Percentiles rank a stretch among this genome's conserved stretches.
These are phyloP conservation scores for Drosophila ogumai DNA, from an alignment of 1,140 invertebrate genomes.

Conservation along the genomic window DNA sequence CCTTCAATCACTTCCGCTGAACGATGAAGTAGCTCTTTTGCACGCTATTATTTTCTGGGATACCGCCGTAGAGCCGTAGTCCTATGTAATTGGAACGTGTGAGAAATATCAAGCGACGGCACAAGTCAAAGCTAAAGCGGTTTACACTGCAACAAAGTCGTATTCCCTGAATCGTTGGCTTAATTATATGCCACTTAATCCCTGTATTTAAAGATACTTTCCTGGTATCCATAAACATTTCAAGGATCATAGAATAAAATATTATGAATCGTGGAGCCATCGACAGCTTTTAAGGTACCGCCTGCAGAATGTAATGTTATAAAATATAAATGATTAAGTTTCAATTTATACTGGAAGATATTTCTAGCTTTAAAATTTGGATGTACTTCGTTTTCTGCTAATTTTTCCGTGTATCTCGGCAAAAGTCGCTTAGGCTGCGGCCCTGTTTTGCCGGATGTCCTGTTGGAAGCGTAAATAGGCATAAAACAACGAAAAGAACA, in stretches of 20 bases:
- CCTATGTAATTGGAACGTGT: conserved; percentile 84
- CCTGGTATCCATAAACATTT: background rate
- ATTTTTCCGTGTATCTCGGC: conserved; percentile 1
- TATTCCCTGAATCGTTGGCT: background rate
- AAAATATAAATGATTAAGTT: background rate
- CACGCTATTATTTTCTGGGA: conserved; percentile 82
- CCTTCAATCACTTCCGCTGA: conserved; percentile 84
- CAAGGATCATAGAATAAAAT: background rate
- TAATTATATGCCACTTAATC: background rate
- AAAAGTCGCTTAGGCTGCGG: conserved; percentile 62
- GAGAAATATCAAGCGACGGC: conserved; percentile 78
- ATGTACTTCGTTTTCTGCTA: background rate
- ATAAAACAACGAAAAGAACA: conserved; percentile 83
- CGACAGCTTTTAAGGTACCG: background rate
- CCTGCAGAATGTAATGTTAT: no score
- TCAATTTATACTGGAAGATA: rapidly evolving
- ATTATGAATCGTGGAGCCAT: background rate
- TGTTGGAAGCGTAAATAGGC: conserved; percentile 82
- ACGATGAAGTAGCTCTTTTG: conserved; percentile 84
- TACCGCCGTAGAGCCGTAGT: conserved; percentile 20
- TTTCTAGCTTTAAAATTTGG: background rate
- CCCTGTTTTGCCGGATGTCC: conserved; percentile 80
- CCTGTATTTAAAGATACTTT: background rate
- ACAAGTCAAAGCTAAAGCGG: conserved; percentile 25
- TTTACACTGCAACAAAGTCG: conserved; percentile 23